Base-by-base conservation (phyloP, 2,888 invertebrate species). In the Ochropleura plecta region DNA sequence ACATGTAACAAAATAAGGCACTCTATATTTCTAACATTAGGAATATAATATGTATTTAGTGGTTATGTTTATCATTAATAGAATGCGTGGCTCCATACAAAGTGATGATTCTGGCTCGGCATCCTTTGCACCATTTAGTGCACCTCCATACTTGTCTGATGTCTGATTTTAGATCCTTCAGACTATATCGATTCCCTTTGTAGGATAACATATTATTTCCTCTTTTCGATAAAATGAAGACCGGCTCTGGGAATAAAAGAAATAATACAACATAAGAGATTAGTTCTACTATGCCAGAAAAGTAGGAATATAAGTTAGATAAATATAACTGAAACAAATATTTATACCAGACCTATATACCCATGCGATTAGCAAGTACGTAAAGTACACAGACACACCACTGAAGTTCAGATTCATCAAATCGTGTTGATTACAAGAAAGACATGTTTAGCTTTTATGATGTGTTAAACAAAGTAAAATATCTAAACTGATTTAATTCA, bases 141-240 rank as follows among this genome's bases (percentile, higher is more conserved):
- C 77, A 77, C 40, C 76, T 49, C 76, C 76, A 76, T 7, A 77
- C 68, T 48, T 77, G 68, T 48, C 68, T 77, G 18, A 20, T 20
- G 8, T 40, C 14, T 3, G 77, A 44, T n/a, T 1, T 77, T 16
- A 40, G 0, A 46, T 76, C 77, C 46, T 76, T 76, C 9, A 76
- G 46, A 60, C 46, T 40, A 14, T 68, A 76, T 20, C 59, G 59
- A 18, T 77, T 46, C 7, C 5, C 6, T 12, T 60, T 3, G 20
- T 60, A 76, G 12, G 9, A 40, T 3, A 76, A n/a, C 30, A 78
- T 69, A 49, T n/a, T 55, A 1, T 40, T 48, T 16, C 70, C 70
- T 55, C 40, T 55, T 53, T 55, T 53, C 16, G 66, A 55, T 46
- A 70, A 49, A 67, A 67, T 20, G 20, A 42, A 42, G 20, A 42